phyloP scores from a whole-genome alignment of 2,888 invertebrate species.

The Prosapia bicincta region DNA sequence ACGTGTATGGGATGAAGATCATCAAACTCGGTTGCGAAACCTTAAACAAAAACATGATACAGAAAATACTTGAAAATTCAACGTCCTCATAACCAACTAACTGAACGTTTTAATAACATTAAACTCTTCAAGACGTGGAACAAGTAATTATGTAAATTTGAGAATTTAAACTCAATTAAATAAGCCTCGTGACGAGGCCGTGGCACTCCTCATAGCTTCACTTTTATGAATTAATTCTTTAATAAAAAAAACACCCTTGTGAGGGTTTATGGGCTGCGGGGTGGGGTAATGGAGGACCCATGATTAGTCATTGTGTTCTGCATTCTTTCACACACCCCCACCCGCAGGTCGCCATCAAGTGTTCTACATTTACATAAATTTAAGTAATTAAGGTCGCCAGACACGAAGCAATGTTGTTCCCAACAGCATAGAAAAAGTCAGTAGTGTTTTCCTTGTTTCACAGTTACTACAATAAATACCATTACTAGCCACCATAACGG shows the following conservation, averaged over 20 bases:
- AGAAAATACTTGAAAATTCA: too few relatives aligned
- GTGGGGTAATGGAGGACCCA: not conserved
- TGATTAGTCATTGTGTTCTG: constrained; percentile 2
- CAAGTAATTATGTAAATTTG: not conserved
- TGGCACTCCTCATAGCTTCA: not conserved
- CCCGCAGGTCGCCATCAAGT: not conserved
- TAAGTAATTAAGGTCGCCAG: not conserved
- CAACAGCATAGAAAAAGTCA: too few relatives aligned
- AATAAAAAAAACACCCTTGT: not conserved
- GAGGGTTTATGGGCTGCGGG: not conserved
- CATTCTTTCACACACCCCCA: not conserved
- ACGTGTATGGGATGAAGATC: too few relatives aligned
- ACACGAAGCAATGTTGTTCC: not conserved
- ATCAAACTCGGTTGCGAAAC: too few relatives aligned
- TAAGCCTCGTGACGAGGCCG: too few relatives aligned
- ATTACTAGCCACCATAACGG: too few relatives aligned
- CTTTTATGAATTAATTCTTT: not conserved
- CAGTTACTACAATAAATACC: too few relatives aligned
- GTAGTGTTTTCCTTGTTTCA: too few relatives aligned
- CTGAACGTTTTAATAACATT: not conserved
- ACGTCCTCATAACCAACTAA: too few relatives aligned
- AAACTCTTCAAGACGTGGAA: not conserved
- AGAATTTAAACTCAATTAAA: not conserved
- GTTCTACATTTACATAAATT: constrained; percentile 1
- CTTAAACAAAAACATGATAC: too few relatives aligned